Conservation (phyloP, 1,140 invertebrate species). For the Zelostemma sp. region DNA sequence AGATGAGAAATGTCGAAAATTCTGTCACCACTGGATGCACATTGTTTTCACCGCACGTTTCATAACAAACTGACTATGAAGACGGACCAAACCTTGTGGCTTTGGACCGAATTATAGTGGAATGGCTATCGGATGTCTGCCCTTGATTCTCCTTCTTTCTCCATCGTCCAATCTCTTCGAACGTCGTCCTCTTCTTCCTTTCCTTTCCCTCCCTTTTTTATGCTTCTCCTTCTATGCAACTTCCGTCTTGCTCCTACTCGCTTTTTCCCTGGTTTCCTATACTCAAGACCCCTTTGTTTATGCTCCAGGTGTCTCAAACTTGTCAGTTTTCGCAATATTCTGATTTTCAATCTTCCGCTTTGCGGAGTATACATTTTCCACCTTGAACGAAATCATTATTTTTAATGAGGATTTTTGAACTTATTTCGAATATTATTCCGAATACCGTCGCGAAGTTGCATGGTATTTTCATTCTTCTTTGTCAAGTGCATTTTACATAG, state of each 20-base stretch:
- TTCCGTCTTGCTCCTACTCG: constrained; percentile 19
- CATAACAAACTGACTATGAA: constrained; percentile 55
- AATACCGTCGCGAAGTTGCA: not conserved
- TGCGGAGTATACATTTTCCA: too few relatives aligned
- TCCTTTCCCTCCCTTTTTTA: constrained; percentile 17
- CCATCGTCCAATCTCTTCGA: constrained; percentile 5
- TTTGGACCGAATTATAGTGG: constrained; percentile 49
- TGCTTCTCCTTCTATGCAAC: constrained; percentile 6
- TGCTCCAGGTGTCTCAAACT: constrained; percentile 30
- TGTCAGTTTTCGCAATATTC: constrained; percentile 23
- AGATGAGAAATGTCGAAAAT: constrained; percentile 22
- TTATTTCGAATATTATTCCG: too few relatives aligned
- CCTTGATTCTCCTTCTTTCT: constrained; percentile 35
- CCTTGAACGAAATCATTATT: too few relatives aligned
- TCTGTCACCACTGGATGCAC: constrained; percentile 21
- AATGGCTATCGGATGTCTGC: constrained; percentile 47
- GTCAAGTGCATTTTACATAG: not conserved
- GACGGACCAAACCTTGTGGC: constrained; percentile 49
- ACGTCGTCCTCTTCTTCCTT: constrained; percentile 22
- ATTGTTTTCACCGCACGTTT: constrained; percentile 49
- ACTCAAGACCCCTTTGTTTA: constrained; percentile 18
- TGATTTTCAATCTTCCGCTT: constrained; percentile 27
- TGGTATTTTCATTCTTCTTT: too few relatives aligned
- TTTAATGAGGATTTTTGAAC: too few relatives aligned
- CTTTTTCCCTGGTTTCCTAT: constrained; percentile 25